Base-by-base conservation (phyloP, 64 coral and sea anemone genomes). In the Stylophora pistillata region DNA sequence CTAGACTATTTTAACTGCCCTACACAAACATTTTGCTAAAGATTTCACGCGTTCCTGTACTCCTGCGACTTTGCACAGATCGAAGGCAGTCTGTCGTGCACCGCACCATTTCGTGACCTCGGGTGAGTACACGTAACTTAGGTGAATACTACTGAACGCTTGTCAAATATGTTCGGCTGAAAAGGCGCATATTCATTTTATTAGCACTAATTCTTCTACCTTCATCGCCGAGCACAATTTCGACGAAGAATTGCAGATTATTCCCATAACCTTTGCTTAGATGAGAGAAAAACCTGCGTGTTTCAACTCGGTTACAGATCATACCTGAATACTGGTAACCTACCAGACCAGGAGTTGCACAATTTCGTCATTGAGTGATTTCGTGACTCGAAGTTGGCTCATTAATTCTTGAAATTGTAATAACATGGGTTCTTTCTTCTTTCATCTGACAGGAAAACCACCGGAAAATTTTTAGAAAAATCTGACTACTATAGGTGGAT, bases 331-430 rank as follows among this genome's bases (percentile, higher is more conserved):
- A 47, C 37, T 47, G 75, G 53, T 25, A 56, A 2, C 11, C 56
- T 78, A 29, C 55, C 28, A 28, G 12, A 25, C n/a, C 12, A 70
- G 20, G 80, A 70, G 32, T 47, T n/a, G 69, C 62, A 15, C 23
- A 84, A 69, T 34, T 41, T 82, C 23, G 32, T 53, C 5, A 66
- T 82, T 62, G 31, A 41, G 3, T 53, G 17, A 70, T 84, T 84
- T 55, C 80, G 80, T 84, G 80, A 84, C 80, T 41, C 33, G 3
- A 84, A 14, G 80, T 84, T 69, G 34, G 33, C 80, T 84, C 62
- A 84, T 84, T 84, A 84, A 84, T 84, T 84, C 80, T 84, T 52
- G 58, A 84, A 41, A 84, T 84, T 68, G 53, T 26, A 69, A 62
- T 84, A 34, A 70, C 61, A 79, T 34, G 20, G 62, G 21, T 69